Percentiles rank a stretch among this genome's conserved stretches.
Conservation (phyloP, 2,113 vertebrate species). For the Trematocara unimaculatum region DNA sequence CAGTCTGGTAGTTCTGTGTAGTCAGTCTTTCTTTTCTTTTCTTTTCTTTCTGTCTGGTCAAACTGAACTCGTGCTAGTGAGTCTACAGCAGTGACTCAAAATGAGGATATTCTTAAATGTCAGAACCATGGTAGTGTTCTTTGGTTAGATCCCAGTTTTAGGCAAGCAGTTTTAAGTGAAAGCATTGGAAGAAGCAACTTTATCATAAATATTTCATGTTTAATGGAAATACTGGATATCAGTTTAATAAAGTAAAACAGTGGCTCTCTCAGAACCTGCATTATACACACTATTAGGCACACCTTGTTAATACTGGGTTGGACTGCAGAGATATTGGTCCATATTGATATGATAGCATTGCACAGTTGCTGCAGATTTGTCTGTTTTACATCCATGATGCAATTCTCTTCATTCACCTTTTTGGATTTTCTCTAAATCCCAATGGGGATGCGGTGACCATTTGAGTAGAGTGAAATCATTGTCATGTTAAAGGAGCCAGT, state of each 20-base stretch:
- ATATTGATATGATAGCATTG: neutral
- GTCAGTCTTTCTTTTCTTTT: neutral
- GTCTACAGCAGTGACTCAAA: neutral
- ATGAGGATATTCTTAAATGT: neutral
- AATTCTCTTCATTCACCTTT: neutral
- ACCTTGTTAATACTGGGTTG: neutral
- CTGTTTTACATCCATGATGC: neutral
- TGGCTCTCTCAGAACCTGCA: neutral
- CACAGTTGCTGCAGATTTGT: neutral
- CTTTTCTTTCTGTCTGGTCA: neutral
- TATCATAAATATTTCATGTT: neutral
- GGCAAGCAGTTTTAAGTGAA: neutral
- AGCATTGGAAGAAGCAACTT: neutral
- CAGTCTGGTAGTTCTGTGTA: neutral
- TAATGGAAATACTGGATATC: neutral
- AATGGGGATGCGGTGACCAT: neutral
- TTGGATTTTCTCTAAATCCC: neutral
- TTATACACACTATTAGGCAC: neutral
- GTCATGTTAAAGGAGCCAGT: neutral
- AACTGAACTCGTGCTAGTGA: neutral
- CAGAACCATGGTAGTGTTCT: neutral
- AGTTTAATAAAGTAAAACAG: neutral
- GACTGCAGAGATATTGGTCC: neutral
- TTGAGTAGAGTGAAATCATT: neutral
- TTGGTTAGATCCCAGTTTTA: neutral